Conservation (phyloP, 2,797 vertebrate species). For the Sebastes trivittatus region DNA sequence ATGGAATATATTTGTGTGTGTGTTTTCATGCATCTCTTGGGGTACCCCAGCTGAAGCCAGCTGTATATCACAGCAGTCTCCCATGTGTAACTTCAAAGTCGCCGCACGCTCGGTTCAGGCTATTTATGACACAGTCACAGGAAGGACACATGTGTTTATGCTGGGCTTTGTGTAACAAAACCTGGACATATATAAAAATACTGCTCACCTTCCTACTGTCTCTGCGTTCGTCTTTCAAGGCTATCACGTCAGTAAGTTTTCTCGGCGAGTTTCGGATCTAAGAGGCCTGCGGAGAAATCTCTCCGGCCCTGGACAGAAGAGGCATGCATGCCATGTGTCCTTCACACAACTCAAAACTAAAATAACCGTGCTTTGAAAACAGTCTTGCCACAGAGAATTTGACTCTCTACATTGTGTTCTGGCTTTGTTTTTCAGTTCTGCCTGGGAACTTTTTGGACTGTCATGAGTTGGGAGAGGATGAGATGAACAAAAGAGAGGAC, state of each 20-base stretch:
- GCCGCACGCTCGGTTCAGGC: slow-evolving; percentile 62
- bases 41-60: slow-evolving; percentile 69
- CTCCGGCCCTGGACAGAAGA: slow-evolving; percentile 28
- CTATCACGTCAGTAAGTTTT: slow-evolving; percentile 50
- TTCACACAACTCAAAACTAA: slow-evolving; percentile 45
- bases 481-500: slow-evolving; percentile 24
- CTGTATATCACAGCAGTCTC: slow-evolving; percentile 77
- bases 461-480: slow-evolving; percentile 22
- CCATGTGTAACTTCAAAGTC: slow-evolving; percentile 79
- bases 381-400: slow-evolving; percentile 36
- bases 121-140: slow-evolving; percentile 81
- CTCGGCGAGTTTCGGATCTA: slow-evolving; percentile 27
- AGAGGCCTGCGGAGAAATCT: slow-evolving; percentile 35
- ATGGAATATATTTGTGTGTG: slow-evolving; percentile 52
- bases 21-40: slow-evolving; percentile 76
- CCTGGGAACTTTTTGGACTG: slow-evolving; percentile 30
- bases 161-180: slow-evolving; percentile 70
- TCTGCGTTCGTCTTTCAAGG: slow-evolving; percentile 50
- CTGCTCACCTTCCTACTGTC: slow-evolving; percentile 43
- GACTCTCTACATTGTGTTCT: slow-evolving; percentile 12
- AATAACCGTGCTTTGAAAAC: slow-evolving; percentile 47
- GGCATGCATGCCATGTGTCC: slow-evolving; percentile 44
- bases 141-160: slow-evolving; percentile 76
- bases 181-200: slow-evolving; percentile 65
- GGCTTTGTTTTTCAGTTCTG: slow-evolving; percentile 27